These are phyloP conservation scores for Sminthurides aquaticus DNA, from an alignment of 2,888 invertebrate genomes.

Conservation along the genomic window DNA sequence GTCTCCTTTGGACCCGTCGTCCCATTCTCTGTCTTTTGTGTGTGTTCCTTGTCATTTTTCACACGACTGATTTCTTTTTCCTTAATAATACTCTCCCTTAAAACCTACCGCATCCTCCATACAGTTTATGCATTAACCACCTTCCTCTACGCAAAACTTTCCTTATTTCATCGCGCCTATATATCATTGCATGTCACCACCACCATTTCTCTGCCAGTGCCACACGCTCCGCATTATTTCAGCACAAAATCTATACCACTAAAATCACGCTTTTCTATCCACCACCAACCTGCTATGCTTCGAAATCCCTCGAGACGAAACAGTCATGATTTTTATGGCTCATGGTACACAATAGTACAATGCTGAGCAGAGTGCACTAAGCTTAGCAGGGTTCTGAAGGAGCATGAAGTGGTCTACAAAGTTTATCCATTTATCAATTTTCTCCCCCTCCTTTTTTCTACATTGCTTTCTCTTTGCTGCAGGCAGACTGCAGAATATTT, in stretches of 20 bases:
- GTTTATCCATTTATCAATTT: background rate
- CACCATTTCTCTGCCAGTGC: background rate
- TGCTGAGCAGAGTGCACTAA: too few species aligned
- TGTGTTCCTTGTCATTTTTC: background rate
- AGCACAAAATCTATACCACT: background rate
- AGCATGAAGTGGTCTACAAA: background rate
- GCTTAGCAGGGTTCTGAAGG: too few species aligned
- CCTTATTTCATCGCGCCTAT: background rate
- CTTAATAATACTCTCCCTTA: too few species aligned
- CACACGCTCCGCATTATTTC: background rate
- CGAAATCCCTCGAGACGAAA: background rate
- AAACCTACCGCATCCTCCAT: too few species aligned
- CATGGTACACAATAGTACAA: background rate
- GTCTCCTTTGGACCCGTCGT: background rate
- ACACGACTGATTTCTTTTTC: background rate
- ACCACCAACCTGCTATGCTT: background rate
- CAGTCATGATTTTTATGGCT: background rate
- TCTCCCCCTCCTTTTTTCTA: background rate
- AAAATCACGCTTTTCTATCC: too few species aligned
- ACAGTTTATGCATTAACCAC: background rate
- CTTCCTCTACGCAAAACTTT: background rate
- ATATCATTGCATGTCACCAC: background rate
- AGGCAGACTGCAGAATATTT: background rate
- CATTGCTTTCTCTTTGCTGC: background rate
- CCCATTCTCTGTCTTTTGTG: background rate